A percentile compares a stretch with the other conserved stretches of the same genome.
Evolutionary conservation across 2,113 vertebrate genomes (phyloP).

Genomic region (Cyphomyrus plagiostoma): DNA sequence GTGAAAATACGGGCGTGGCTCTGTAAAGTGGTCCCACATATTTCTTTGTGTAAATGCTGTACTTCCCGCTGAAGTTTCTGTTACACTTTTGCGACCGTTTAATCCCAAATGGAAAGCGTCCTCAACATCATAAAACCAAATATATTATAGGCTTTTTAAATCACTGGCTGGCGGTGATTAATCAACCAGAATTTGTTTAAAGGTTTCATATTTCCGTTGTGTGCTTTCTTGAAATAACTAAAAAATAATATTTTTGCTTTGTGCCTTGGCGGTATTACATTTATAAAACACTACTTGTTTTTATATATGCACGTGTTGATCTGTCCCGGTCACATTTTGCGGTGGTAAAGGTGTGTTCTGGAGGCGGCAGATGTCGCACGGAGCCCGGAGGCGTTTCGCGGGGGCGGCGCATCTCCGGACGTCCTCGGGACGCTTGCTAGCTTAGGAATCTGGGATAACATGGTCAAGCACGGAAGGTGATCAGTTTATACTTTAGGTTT

Average conservation of each 20-base stretch:
- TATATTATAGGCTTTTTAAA: neutral
- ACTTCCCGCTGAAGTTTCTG: neutral
- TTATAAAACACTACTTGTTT: neutral
- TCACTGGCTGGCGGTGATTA: neutral
- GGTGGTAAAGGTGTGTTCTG: neutral
- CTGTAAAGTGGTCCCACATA: neutral
- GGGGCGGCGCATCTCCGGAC: slow-evolving; percentile 12
- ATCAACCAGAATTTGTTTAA: neutral
- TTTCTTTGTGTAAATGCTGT: neutral
- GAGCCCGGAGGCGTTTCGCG: neutral
- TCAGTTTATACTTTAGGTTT: neutral
- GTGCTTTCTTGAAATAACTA: neutral
- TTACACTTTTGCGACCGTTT: neutral
- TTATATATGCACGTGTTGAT: neutral
- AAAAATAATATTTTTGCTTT: neutral
- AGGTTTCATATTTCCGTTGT: neutral
- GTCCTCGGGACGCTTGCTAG: neutral
- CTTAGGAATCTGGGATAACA: slow-evolving; percentile 30
- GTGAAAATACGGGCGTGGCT: neutral
- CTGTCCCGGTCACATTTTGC: neutral
- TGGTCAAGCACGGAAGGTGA: neutral
- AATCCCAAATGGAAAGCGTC: neutral
- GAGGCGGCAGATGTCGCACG: neutral
- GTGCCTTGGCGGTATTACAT: neutral
- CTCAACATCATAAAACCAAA: neutral